phyloP scores from a whole-genome alignment of 2,113 vertebrate species.

The Ardeotis arabs region DNA sequence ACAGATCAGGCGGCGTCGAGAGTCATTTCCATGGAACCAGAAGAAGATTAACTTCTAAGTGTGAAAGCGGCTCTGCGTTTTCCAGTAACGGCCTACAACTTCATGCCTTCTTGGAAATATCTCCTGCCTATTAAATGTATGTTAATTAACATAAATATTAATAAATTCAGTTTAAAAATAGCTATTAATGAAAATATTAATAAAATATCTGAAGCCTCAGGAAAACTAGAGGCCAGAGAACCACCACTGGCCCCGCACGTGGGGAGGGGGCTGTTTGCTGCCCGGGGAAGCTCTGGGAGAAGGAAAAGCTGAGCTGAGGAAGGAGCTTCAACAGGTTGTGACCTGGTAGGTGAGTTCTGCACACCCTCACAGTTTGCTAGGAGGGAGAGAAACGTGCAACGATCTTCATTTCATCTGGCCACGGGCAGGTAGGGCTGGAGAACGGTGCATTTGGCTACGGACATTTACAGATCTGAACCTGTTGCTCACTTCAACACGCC shows the following conservation, averaged over 20 bases:
- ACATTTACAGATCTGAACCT: neutral
- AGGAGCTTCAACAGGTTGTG: neutral
- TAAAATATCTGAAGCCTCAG: neutral
- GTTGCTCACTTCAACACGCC: neutral
- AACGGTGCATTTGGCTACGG: fast-evolving
- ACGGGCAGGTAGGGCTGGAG: neutral
- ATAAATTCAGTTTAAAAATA: neutral
- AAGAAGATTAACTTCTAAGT: conserved; percentile 23
- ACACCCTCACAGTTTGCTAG: neutral
- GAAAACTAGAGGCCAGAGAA: neutral
- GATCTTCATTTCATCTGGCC: neutral
- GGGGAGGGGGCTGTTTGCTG: neutral
- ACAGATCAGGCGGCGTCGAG: neutral
- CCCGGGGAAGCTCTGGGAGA: neutral
- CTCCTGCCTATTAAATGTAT: neutral
- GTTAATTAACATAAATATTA: neutral
- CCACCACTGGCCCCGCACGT: neutral
- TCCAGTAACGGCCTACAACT: neutral
- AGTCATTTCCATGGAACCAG: neutral
- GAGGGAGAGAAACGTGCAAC: neutral
- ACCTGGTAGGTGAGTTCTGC: neutral
- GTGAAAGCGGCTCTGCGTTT: conserved; percentile 8
- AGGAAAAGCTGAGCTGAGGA: neutral
- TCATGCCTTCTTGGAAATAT: neutral
- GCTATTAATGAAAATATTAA: neutral